Conservation (phyloP, 2,113 vertebrate species). For the Synodontis membranacea region DNA sequence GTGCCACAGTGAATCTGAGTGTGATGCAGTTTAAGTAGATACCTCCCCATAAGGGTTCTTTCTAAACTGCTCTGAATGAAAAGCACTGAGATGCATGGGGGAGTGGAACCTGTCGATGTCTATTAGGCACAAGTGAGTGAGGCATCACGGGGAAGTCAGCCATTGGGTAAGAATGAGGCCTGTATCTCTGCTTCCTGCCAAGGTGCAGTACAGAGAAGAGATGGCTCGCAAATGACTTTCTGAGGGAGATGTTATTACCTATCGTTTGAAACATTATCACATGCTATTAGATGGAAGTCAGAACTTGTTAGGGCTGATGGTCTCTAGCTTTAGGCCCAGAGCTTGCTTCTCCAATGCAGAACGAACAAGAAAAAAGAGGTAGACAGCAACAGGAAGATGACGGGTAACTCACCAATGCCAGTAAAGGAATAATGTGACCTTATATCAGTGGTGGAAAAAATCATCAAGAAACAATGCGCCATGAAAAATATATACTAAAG, state of each 20-base stretch:
- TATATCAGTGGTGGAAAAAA: background rate
- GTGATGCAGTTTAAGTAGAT: background rate
- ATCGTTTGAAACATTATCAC: conserved; percentile 69
- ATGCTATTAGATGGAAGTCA: conserved; percentile 68
- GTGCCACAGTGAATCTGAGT: background rate
- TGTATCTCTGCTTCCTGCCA: conserved; percentile 5
- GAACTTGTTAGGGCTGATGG: conserved; percentile 66
- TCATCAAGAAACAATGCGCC: background rate
- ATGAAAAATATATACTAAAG: background rate
- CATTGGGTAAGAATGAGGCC: conserved; percentile 16
- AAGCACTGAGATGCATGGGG: conserved; percentile 36
- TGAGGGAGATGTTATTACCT: conserved; percentile 63
- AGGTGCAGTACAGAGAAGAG: conserved; percentile 42
- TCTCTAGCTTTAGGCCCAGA: conserved; percentile 47
- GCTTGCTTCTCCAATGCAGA: conserved; percentile 27
- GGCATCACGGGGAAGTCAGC: conserved; percentile 31
- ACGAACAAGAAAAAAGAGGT: conserved; percentile 31
- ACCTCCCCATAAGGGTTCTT: background rate
- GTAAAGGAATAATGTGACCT: background rate
- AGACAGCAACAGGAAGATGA: conserved; percentile 22
- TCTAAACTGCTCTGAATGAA: conserved; percentile 23
- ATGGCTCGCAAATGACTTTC: conserved; percentile 66
- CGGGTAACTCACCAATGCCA: conserved; percentile 35
- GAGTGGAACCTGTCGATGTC: conserved; percentile 39
- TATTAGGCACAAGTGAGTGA: conserved; percentile 31